A percentile compares a stretch with the other conserved stretches of the same genome.
Evolutionary conservation across 2,888 invertebrate species (phyloP).

Genomic region (Deroplatys truncata): DNA sequence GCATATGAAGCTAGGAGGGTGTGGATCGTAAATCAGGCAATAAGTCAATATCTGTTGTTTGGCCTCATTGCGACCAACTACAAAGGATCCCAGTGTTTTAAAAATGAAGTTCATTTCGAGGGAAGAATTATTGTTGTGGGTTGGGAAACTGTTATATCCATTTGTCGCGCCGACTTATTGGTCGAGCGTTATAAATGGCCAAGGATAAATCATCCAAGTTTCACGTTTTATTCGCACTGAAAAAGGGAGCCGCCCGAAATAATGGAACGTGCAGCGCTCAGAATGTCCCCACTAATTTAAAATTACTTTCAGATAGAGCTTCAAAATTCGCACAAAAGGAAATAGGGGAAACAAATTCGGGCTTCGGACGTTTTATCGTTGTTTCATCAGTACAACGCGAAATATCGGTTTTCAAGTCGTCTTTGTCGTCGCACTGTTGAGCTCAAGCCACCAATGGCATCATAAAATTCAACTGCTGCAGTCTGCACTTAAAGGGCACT

Average conservation of each 20-base stretch:
- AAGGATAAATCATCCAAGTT: conserved; percentile 23
- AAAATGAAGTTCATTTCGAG: conserved; percentile 30
- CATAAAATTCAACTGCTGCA: background rate
- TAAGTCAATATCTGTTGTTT: conserved; percentile 13
- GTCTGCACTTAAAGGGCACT: background rate
- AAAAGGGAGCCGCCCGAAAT: background rate
- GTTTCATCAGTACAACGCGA: background rate
- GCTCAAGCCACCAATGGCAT: background rate
- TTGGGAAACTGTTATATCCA: conserved; percentile 25
- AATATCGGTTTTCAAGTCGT: background rate
- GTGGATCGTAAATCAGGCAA: conserved; percentile 12
- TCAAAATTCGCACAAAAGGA: background rate
- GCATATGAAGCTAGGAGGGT: background rate
- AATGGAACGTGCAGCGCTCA: background rate
- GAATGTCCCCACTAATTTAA: background rate
- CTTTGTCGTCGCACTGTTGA: background rate
- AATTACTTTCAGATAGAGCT: conserved; percentile 12
- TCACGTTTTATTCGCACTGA: background rate
- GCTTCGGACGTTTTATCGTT: background rate
- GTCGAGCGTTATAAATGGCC: conserved; percentile 23
- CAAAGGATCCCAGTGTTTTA: conserved; percentile 26
- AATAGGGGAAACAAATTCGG: background rate
- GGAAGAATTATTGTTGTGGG: conserved; percentile 27
- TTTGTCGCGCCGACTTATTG: conserved; percentile 30
- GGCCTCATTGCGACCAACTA: background rate